These are phyloP conservation scores for Drosophila kokeensis DNA, from an alignment of 2,888 invertebrate species.

Conservation along the genomic window DNA sequence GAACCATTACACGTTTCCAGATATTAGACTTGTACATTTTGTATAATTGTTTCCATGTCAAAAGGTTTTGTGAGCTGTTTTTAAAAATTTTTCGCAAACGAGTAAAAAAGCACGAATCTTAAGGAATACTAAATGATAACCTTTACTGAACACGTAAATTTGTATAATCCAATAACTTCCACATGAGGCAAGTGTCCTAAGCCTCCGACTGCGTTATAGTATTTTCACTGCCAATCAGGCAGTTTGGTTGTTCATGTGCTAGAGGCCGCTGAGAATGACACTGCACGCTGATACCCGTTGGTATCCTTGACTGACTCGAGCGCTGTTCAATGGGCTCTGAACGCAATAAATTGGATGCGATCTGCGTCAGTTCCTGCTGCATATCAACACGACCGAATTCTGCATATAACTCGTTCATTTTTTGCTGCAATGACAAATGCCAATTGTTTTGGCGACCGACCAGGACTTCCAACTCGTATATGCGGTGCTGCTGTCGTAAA, in stretches of 20 bases:
- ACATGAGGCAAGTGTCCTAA: neutral
- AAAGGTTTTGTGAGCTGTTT: neutral
- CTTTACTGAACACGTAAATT: constrained; percentile 15
- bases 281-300: neutral
- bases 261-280: neutral
- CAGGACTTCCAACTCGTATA: constrained; percentile 51
- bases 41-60: constrained; percentile 10
- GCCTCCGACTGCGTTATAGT: neutral
- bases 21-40: constrained; percentile 28
- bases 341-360: neutral
- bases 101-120: neutral
- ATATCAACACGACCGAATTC: constrained; percentile 33
- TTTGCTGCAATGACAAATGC: constrained; percentile 47
- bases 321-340: neutral
- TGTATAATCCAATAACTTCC: neutral
- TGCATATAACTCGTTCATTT: constrained; percentile 56
- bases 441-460: constrained; percentile 52
- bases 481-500: constrained; percentile 48
- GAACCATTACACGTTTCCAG: constrained; percentile 30
- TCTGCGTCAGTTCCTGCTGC: neutral
- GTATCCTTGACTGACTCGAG: neutral
- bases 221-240: neutral
- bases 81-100: neutral
- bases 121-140: neutral
- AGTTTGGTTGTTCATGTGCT: neutral